Base-by-base conservation (phyloP, 2,797 vertebrate genomes). In the Menidia menidia region DNA sequence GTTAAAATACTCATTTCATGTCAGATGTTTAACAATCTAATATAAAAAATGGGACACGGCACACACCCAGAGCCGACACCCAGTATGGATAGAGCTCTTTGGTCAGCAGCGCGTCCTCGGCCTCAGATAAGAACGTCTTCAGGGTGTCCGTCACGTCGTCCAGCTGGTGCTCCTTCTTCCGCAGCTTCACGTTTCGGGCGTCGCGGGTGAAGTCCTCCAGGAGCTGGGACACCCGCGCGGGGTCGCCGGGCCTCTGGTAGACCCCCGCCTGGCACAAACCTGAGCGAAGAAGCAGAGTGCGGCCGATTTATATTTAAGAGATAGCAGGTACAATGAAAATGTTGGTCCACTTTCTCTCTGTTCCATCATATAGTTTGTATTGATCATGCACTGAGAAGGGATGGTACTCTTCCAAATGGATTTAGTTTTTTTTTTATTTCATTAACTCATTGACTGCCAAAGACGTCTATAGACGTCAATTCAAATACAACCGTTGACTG, bases 81-180 rank as follows among this genome's bases (percentile, higher is more conserved):
- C 98, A 99, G 79, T 97, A 99, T 0, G 97, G 97, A 79, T 99
- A 99, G 43, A 98, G 96, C 89, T 98, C 96, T 87, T 99, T 99
- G 65, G 95, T 94, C 62, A 99, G 94, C 55, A 98, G 92, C 0
- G 97, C 98, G n/a, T 99, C 96, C 47, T 98, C 96, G 12, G 94
- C 91, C 62, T 96, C 93, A 57, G 89, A 95, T 64, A 99, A 88
- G 80, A 99, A 99, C 71, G 74, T 86, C 89, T 97, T 98, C 83
- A 99, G 87, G 5, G 96, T 95, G 51, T 96, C 95, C 0, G 97
- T 95, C 72, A 99, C 96, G 5, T 98, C 97, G 86, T 96, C 96
- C 60, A 98, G 94, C 0, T 85, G 94, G 79, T 97, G 96, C 55
- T 95, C 96, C 73, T 96, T 95, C 75, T 92, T 85, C 75, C 96